Percentiles rank a stretch among this genome's conserved stretches.
These are phyloP conservation scores for Agonopterix alstromeriana DNA, from an alignment of 2,888 invertebrate species.

Conservation along the genomic window DNA sequence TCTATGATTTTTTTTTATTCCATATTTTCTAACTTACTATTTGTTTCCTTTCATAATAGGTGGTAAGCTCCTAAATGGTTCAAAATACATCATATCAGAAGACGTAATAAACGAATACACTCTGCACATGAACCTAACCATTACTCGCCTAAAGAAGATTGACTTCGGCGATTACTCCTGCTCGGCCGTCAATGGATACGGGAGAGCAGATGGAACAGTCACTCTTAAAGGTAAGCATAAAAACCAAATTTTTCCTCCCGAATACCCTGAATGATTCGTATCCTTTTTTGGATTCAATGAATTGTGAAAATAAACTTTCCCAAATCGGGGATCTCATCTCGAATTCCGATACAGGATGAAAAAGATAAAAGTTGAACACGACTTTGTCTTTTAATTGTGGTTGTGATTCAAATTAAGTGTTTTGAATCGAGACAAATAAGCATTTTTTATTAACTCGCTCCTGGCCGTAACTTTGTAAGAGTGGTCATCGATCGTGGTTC, in stretches of 20 bases:
- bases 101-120: conserved; percentile 84
- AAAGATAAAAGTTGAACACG: conserved; percentile 2
- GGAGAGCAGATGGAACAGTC: conserved; percentile 85
- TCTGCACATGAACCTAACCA: conserved; percentile 87
- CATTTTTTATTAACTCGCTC: no score
- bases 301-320: not conserved
- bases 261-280: not conserved
- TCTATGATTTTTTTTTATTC: not conserved
- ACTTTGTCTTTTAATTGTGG: no score
- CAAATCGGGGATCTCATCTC: conserved; percentile 2
- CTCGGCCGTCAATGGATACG: conserved; percentile 86
- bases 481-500: no score
- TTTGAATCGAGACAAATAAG: no score
- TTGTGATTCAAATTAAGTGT: no score
- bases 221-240: conserved; percentile 83
- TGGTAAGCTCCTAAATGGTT: conserved; percentile 83
- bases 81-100: conserved; percentile 87
- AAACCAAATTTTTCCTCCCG: no score
- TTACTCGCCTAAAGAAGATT: conserved; percentile 81
- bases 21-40: no score
- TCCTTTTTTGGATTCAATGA: not conserved
- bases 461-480: no score
- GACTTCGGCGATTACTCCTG: conserved; percentile 91
- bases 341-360: conserved; percentile 6
- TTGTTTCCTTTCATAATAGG: conserved; percentile 51